Evolutionary conservation across 2,797 vertebrate species (phyloP).

Genomic region (Phoxinus dragarum): DNA sequence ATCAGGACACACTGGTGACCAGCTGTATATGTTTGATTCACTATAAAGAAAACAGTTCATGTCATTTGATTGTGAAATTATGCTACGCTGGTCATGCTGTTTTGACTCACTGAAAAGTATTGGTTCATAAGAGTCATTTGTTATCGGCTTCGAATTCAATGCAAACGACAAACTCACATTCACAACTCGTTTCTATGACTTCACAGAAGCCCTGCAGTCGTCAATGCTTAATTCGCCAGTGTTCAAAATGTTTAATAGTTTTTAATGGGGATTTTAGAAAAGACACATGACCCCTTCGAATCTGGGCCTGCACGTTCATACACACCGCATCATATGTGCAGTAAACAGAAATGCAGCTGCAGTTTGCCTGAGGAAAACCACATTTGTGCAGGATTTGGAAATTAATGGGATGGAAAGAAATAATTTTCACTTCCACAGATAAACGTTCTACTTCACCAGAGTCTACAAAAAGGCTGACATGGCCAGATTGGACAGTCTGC

Average conservation of each 20-base stretch:
- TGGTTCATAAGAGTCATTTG: not conserved
- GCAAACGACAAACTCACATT: not conserved
- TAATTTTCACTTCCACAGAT: constrained; percentile 67
- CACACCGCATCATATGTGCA: constrained; percentile 63
- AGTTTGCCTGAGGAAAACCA: constrained; percentile 69
- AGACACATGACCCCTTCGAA: not conserved
- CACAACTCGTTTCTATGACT: not conserved
- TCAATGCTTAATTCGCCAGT: not conserved
- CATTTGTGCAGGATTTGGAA: constrained; percentile 65
- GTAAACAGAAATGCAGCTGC: constrained; percentile 69
- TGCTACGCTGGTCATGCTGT: not conserved
- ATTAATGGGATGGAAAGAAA: constrained; percentile 76
- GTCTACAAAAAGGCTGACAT: constrained; percentile 68
- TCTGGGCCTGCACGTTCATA: constrained; percentile 50
- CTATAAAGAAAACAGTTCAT: not conserved
- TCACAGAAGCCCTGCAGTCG: not conserved
- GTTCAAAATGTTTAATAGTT: not conserved
- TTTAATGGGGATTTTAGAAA: not conserved
- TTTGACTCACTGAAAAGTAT: not conserved
- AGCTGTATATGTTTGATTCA: not conserved
- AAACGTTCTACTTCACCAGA: constrained; percentile 71
- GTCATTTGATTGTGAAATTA: not conserved
- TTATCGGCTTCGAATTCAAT: not conserved
- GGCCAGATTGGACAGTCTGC: constrained; percentile 67
- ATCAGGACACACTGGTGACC: not conserved